Evolutionary conservation across 64 coral and sea anemone genomes (phyloP).

Genomic region (Montipora efflorescens): DNA sequence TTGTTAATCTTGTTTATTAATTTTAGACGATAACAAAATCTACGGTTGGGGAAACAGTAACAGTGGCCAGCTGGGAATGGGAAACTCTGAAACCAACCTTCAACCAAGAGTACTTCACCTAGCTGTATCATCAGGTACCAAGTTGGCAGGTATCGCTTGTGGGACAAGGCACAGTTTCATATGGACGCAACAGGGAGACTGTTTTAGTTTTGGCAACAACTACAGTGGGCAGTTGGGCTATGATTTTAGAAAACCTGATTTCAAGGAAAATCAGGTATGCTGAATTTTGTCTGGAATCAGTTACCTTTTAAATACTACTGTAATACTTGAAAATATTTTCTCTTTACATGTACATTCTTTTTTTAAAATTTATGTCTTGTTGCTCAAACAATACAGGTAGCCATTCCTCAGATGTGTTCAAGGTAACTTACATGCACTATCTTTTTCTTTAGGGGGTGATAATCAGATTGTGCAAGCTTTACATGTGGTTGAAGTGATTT

Average conservation of each 20-base stretch:
- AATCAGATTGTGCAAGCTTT: too few relatives aligned
- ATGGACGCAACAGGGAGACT: constrained; percentile 95
- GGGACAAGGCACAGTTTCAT: constrained; percentile 94
- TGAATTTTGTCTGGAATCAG: background rate
- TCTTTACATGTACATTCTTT: too few relatives aligned
- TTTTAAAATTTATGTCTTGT: too few relatives aligned
- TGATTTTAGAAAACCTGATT: constrained; percentile 98
- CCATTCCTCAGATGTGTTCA: too few relatives aligned
- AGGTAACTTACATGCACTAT: too few relatives aligned
- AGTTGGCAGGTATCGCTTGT: constrained; percentile 79
- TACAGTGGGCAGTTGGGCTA: constrained; percentile 98
- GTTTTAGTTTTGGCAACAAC: constrained; percentile 98
- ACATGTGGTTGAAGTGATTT: too few relatives aligned
- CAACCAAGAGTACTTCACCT: constrained; percentile 73
- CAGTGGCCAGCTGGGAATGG: constrained; percentile 96
- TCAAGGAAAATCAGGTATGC: constrained; percentile 96
- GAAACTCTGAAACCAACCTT: constrained; percentile 60
- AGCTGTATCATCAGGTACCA: constrained; percentile 59
- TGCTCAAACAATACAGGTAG: too few relatives aligned
- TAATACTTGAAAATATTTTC: too few relatives aligned
- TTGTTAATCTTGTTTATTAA: background rate
- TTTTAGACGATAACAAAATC: constrained; percentile 72
- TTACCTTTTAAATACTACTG: too few relatives aligned
- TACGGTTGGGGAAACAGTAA: constrained; percentile 98
- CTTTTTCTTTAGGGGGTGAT: too few relatives aligned